phyloP scores from a whole-genome alignment of 2,888 invertebrate genomes.

The Phlogophora meticulosa region DNA sequence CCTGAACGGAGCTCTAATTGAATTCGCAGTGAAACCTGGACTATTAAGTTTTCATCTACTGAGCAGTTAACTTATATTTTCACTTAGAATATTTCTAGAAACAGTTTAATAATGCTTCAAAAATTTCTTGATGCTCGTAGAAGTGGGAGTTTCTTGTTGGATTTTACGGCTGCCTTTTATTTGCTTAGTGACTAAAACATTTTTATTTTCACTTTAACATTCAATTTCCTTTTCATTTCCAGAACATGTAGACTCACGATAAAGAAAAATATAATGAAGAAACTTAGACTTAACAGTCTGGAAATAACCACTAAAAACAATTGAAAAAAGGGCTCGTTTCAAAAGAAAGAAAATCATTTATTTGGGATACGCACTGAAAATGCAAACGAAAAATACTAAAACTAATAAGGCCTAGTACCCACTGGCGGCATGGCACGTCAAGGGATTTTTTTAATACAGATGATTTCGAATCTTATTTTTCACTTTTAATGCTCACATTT shows the following conservation, averaged over 20 bases:
- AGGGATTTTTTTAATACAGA: too few relatives aligned
- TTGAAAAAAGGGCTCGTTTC: too few relatives aligned
- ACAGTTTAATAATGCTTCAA: constrained; percentile 53
- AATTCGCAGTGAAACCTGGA: constrained; percentile 72
- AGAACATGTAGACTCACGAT: background rate
- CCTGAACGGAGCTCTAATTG: constrained; percentile 77
- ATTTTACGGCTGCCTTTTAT: constrained; percentile 46
- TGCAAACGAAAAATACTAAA: too few relatives aligned
- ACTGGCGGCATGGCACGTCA: too few relatives aligned
- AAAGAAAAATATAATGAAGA: background rate
- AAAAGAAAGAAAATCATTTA: too few relatives aligned
- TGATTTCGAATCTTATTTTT: too few relatives aligned
- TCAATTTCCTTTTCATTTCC: constrained; percentile 44
- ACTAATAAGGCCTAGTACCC: too few relatives aligned
- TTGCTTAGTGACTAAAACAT: constrained; percentile 24
- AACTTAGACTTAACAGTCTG: background rate
- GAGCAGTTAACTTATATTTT: constrained; percentile 65
- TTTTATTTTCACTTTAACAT: constrained; percentile 25
- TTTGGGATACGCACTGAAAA: too few relatives aligned
- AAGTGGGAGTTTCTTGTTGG: background rate
- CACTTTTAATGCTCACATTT: too few relatives aligned
- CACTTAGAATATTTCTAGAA: constrained; percentile 47
- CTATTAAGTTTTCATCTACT: constrained; percentile 71
- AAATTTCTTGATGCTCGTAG: constrained; percentile 32
- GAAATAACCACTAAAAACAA: background rate